Conservation (phyloP, 1,140 invertebrate genomes). For the Paralvinella palmiformis region DNA sequence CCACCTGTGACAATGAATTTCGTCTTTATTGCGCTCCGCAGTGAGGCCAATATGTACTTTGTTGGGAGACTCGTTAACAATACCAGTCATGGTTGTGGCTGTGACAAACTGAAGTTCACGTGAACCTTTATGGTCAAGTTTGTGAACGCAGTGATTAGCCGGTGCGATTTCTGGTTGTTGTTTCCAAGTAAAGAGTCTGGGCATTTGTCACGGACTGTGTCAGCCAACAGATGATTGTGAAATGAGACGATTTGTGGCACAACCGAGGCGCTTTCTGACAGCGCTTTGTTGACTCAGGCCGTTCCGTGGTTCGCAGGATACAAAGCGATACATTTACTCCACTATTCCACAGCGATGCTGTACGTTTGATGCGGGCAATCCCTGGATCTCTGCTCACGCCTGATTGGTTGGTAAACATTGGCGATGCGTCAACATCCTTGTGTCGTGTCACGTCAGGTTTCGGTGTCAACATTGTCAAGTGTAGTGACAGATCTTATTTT, state of each 20-base stretch:
- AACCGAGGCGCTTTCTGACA: neutral
- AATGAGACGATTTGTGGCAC: neutral
- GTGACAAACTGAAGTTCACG: neutral
- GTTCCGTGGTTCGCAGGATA: neutral
- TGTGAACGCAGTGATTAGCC: neutral
- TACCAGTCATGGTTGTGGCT: neutral
- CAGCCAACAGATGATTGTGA: neutral
- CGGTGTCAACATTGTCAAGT: neutral
- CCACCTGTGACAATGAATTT: neutral
- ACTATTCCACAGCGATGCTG: neutral
- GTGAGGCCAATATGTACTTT: neutral
- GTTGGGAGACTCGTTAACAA: neutral
- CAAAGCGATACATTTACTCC: neutral
- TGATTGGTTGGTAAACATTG: neutral
- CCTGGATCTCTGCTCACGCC: slow-evolving; percentile 2
- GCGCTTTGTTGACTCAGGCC: neutral
- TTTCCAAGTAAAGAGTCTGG: neutral
- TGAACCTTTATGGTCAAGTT: neutral
- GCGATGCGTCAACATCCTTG: neutral
- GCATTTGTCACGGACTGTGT: neutral
- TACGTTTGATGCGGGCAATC: neutral
- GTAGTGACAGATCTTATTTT: neutral
- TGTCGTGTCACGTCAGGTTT: neutral
- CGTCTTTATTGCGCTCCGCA: neutral
- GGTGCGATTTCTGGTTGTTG: neutral